phyloP scores from a whole-genome alignment of 2,113 vertebrate species.

The Mormyrus lacerda region DNA sequence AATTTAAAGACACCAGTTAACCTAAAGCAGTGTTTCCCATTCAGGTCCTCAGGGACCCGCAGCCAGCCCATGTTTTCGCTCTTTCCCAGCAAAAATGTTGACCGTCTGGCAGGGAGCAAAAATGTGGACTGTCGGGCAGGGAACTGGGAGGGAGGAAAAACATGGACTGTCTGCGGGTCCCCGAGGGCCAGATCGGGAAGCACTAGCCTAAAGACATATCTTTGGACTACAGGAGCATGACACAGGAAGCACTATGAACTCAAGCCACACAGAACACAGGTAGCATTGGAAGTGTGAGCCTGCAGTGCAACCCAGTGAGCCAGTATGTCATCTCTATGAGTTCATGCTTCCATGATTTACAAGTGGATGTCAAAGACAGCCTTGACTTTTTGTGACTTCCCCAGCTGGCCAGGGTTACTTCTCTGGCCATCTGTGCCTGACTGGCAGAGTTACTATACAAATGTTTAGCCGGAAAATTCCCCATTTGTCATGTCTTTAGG shows the following conservation, averaged over 20 bases:
- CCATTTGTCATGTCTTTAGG: neutral
- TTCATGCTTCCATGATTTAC: neutral
- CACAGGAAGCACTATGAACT: neutral
- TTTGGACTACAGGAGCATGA: neutral
- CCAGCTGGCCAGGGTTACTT: constrained; percentile 18
- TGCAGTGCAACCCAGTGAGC: neutral
- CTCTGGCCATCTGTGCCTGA: constrained; percentile 21
- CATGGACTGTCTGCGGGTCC: neutral
- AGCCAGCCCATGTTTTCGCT: neutral
- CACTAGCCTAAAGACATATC: neutral
- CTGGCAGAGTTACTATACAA: constrained; percentile 4
- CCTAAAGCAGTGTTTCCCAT: neutral
- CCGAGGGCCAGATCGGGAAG: neutral
- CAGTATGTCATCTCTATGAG: neutral
- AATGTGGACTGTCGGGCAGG: neutral
- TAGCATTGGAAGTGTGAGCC: neutral
- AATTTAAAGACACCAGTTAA: neutral
- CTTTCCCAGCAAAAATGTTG: neutral
- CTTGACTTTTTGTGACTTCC: neutral
- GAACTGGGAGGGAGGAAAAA: neutral
- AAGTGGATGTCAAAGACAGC: neutral
- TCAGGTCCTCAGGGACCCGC: neutral
- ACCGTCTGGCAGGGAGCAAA: no score
- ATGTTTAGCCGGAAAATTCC: constrained; percentile 6
- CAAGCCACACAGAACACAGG: neutral